Base-by-base conservation (phyloP, 35 echinoderm and acorn worm species). In the Apostichopus parvimensis region DNA sequence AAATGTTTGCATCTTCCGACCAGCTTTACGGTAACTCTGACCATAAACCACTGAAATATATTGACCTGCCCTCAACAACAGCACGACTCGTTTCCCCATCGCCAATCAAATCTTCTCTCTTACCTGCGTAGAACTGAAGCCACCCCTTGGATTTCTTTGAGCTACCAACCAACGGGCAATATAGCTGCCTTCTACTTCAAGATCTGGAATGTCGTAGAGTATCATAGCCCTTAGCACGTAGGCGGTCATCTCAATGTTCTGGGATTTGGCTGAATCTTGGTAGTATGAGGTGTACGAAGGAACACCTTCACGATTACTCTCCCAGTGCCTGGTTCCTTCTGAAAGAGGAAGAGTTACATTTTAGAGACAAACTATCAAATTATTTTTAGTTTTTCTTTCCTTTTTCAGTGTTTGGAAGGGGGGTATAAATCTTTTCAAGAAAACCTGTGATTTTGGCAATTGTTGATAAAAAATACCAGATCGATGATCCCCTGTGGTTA, bases 71-170 rank as follows among this genome's bases (percentile, higher is more conserved):
- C 72, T 22, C 15, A 76, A 76, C 15, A 76, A 76, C 15, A 76
- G 72, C 34, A 45, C 3, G 34, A 45, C 34, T 45, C 34, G 34
- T 45, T 45, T 45, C 34, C 34, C 34, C 34, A 4, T 45, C 34
- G 34, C 34, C 34, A 45, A 45, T 45, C 34, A 45, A 45, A 2
- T 45, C 60, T 9, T 14, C 17, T 24, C 45, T 45, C 64, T 11
- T 78, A 94, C 93, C 88, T 94, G 93, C 1, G 93, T 94, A 12
- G 93, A 94, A 1, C 61, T 73, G 62, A 91, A 94, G 4, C 93
- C 93, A 8, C 93, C 93, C 9, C 80, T 83, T 20, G 78, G 87
- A 12, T 90, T 90, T 60, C 88, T 25, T 24, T 94, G 70, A 53
- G 53, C 23, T 5, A 94, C 89, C 26, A 94, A 45, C 93, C 93